Conservation (phyloP, 2,888 invertebrate genomes). For the Caenorhabditis afra region DNA sequence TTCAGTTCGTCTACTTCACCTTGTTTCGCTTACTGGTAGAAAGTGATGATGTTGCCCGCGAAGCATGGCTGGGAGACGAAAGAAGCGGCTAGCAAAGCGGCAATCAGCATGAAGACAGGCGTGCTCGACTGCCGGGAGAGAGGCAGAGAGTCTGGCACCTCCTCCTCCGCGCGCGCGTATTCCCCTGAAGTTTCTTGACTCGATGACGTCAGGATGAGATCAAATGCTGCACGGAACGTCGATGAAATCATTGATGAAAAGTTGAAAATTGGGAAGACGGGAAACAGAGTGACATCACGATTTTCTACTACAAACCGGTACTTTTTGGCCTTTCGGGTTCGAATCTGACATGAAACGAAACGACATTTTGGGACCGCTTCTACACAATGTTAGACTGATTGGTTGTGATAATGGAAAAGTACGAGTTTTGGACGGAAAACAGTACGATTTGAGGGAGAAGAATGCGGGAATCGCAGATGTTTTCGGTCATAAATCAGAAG, state of each 20-base stretch:
- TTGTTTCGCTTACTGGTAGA: too few species aligned
- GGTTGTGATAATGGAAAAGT: background rate
- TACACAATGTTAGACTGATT: background rate
- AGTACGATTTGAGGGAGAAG: too few species aligned
- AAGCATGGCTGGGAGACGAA: background rate
- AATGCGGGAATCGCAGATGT: too few species aligned
- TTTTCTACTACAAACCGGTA: conserved; percentile 38
- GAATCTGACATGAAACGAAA: conserved; percentile 19
- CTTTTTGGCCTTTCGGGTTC: conserved; percentile 34
- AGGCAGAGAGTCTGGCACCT: background rate
- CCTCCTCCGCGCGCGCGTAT: background rate
- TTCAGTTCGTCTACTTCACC: too few species aligned
- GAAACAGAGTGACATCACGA: conserved; percentile 31
- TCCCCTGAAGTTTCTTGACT: conserved; percentile 24
- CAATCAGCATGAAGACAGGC: conserved; percentile 22
- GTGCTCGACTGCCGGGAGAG: background rate
- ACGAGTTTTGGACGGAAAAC: background rate
- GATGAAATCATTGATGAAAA: conserved; percentile 43
- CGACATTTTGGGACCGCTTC: background rate
- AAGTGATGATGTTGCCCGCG: background rate
- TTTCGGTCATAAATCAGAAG: too few species aligned
- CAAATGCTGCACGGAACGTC: conserved; percentile 31
- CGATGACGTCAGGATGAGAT: conserved; percentile 41
- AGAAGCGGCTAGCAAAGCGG: background rate
- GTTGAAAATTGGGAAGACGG: conserved; percentile 37